A percentile compares a stretch with the other conserved stretches of the same genome.
Evolutionary conservation across 2,113 vertebrate species (phyloP).

Genomic region (Tragelaphus scriptus): DNA sequence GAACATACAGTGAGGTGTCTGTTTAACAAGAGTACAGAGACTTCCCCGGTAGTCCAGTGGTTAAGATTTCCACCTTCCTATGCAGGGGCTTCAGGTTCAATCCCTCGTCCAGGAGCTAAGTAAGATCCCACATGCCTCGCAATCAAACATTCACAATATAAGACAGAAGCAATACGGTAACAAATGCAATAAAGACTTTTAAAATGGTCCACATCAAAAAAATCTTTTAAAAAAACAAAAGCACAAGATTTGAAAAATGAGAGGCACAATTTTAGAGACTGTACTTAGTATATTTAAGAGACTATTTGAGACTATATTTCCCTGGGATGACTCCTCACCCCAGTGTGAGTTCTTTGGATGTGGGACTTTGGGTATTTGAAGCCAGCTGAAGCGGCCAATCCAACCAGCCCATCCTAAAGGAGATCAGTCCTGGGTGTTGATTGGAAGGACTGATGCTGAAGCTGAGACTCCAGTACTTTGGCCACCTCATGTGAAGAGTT

Average conservation of each 20-base stretch:
- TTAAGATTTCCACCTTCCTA: not conserved
- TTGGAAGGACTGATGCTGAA: no score
- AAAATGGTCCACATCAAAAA: not conserved
- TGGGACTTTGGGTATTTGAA: not conserved
- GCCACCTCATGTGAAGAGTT: no score
- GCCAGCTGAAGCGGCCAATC: not conserved
- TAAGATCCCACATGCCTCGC: not conserved
- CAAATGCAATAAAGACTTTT: not conserved
- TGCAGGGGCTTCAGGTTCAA: not conserved
- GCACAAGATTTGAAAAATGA: not conserved
- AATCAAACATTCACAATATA: not conserved
- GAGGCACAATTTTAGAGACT: not conserved
- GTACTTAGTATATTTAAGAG: not conserved
- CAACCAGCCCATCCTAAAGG: no score
- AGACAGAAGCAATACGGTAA: not conserved
- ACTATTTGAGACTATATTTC: not conserved
- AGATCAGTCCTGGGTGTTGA: no score
- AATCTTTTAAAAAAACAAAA: not conserved
- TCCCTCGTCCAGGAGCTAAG: not conserved
- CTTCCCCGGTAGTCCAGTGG: not conserved
- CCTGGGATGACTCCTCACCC: not conserved
- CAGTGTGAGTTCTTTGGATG: not conserved
- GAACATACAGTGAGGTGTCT: not conserved
- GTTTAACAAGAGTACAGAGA: not conserved
- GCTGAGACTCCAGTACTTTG: no score